Evolutionary conservation across 37 sponge, comb jelly and placozoan genomes (phyloP), one percentile per base, ranked within the genome.

Genomic region (Dysidea cf. avara): DNA sequence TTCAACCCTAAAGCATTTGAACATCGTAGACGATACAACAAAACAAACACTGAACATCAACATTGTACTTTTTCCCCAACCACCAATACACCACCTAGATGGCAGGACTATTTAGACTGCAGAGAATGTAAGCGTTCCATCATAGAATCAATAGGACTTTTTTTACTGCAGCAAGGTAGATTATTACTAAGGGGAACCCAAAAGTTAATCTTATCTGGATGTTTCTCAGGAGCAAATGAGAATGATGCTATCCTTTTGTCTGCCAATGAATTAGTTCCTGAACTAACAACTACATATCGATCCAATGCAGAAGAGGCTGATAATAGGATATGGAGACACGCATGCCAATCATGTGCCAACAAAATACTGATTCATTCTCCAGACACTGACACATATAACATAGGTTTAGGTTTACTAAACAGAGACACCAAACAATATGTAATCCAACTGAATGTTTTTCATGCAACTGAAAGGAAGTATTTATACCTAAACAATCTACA

Each of bases 271-370:
- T 12, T 31, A 22, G 56, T 43, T 14, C 12, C 39, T 46, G 7
- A 18, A 6, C 20, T 64, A 25, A 7, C 34, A 33, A 11, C 7
- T 33, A 16, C 40, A 4, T 46, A 24, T 21, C 40, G 30, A 33
- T 36, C 60, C 2, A 69, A 49, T 69, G 25, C 54, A 22, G 63
- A 60, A 47, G 75, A 75, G 30, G 75, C 64, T 59, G 75, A 61
- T 25, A 39, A 17, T 9, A 3, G 75, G 3, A 54, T 75, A 16
- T 75, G 75, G 75, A 35, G 43, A 32, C 75, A 75, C 46, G 62
- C 35, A n/a, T 25, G 18, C 26, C 47, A 61, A 17, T 29, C 40
- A 13, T 13, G 25, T 29, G 62, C 33, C 39, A 75, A 29, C 3
- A 34, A 7, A 49, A 61, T 43, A 38, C 31, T 75, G 4, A 13